phyloP scores from a whole-genome alignment of 2,888 invertebrate genomes.

The Mesorhabditis spiculigera region DNA sequence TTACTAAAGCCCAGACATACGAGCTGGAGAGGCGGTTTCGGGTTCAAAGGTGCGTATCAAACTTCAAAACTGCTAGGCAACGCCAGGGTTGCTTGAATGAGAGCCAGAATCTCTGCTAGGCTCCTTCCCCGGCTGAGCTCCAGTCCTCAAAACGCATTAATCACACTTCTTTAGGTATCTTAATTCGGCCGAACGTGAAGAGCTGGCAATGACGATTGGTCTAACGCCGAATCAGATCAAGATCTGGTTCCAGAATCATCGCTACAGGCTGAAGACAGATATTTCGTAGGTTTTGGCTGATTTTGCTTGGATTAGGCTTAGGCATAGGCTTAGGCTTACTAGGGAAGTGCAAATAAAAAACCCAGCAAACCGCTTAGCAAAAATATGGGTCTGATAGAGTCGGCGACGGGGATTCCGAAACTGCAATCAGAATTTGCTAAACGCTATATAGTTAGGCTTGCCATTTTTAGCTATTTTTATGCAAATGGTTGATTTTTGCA shows the following conservation, averaged over 20 bases:
- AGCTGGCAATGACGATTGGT: conserved; percentile 86
- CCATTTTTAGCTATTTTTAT: too few relatives aligned
- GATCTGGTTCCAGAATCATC: conserved; percentile 93
- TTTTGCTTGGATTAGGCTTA: neutral
- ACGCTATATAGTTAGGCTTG: too few relatives aligned
- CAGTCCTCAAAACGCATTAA: too few relatives aligned
- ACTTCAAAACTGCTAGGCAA: neutral
- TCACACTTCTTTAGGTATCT: conserved; percentile 68
- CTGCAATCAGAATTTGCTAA: too few relatives aligned
- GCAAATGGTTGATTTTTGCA: neutral
- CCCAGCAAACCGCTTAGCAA: too few relatives aligned
- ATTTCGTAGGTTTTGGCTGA: neutral
- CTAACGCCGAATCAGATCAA: conserved; percentile 92
- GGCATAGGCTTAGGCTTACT: too few relatives aligned
- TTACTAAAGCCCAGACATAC: conserved; percentile 94
- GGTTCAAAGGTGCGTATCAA: conserved; percentile 71
- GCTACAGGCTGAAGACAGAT: conserved; percentile 40
- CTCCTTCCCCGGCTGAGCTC: too few relatives aligned
- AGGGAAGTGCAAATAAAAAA: too few relatives aligned
- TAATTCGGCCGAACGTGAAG: conserved; percentile 94
- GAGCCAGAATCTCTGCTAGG: conserved; percentile 63
- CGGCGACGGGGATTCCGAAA: too few relatives aligned
- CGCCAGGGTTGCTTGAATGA: neutral
- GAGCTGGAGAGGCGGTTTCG: conserved; percentile 91
- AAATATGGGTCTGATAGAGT: too few relatives aligned